Evolutionary conservation across 2,888 invertebrate species (phyloP), one percentile per base, ranked within the genome.

Genomic region (Agrypnus murinus): DNA sequence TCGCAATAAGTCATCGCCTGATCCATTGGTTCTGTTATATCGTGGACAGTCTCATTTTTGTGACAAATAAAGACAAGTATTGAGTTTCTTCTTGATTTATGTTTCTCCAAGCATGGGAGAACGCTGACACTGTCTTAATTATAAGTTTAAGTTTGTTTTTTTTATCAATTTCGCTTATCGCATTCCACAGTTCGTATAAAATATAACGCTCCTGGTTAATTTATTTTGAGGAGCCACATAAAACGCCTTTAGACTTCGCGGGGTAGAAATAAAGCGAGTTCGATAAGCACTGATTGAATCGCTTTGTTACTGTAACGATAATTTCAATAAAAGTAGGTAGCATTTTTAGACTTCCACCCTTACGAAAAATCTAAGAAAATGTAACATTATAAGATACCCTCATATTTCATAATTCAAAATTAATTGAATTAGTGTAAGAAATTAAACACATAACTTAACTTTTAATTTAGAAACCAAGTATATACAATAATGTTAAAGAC

Each of bases 1-100:
- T 74, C 72, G 73, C 74, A 75, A 76, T 77, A 77, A 76, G 72
- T 77, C 75, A 75, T 74, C 74, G 65, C 62, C 72, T 70, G 58
- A 72, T 73, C 71, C 68, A 74, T 74, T 65, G 65, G 46, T 25
- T 62, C 48, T 31, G 50, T 32, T 34, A 31, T 68, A 62, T 55
- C 50, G 36, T 66, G 45, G 65, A 65, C 58, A 65, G 40, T 46
- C 36, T 55, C 65, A 32, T 64, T 58, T 40, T 19, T 12, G 12
- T 53, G 60, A 67, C 53, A 67, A 59, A 67, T 67, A 67, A 53
- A 67, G 48, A 60, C 50, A 65, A 55, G 14, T 32, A 65, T 58
- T 43, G 36, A 50, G 50, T 50, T 38, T 38, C 55, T n/a, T 15
- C 36, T n/a, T 55, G 55, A 55, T 55, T 55, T 55, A 55, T 55